Percentiles rank a stretch among this genome's conserved stretches.
These are phyloP conservation scores for Anorthoa munda DNA, from an alignment of 2,888 invertebrate genomes.

Conservation along the genomic window DNA sequence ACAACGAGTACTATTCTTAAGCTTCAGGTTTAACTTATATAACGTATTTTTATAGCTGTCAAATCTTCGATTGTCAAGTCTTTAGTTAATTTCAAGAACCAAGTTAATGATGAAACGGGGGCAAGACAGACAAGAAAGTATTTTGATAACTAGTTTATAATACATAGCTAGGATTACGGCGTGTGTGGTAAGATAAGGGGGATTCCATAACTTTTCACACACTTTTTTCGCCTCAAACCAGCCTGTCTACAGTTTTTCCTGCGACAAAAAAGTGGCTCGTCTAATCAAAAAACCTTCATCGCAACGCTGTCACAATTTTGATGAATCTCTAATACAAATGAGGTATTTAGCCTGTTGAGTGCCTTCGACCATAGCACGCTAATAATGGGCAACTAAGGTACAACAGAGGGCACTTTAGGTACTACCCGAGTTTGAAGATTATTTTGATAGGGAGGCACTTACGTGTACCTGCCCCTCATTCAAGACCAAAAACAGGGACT, in stretches of 20 bases:
- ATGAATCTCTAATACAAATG: slow-evolving; percentile 61
- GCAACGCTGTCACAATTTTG: slow-evolving; percentile 42
- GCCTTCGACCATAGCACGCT: slow-evolving; percentile 7
- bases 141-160: no score
- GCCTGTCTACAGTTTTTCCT: not conserved
- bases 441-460: not conserved
- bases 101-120: no score
- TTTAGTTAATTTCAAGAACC: no score
- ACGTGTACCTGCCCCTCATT: not conserved
- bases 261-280: slow-evolving; percentile 39
- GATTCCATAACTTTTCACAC: no score
- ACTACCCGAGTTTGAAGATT: slow-evolving; percentile 1
- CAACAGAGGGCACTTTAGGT: not conserved
- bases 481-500: not conserved
- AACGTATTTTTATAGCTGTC: no score
- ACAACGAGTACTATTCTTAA: no score
- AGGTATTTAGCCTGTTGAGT: slow-evolving; percentile 52
- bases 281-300: slow-evolving; percentile 1
- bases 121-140: no score
- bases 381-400: slow-evolving; percentile 18
- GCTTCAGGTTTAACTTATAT: no score
- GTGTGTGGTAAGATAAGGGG: no score
- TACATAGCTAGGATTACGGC: no score
- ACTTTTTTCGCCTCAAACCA: no score
- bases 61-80: no score